phyloP scores from a whole-genome alignment of 1,140 invertebrate genomes.

The Mesaphorura yosii region DNA sequence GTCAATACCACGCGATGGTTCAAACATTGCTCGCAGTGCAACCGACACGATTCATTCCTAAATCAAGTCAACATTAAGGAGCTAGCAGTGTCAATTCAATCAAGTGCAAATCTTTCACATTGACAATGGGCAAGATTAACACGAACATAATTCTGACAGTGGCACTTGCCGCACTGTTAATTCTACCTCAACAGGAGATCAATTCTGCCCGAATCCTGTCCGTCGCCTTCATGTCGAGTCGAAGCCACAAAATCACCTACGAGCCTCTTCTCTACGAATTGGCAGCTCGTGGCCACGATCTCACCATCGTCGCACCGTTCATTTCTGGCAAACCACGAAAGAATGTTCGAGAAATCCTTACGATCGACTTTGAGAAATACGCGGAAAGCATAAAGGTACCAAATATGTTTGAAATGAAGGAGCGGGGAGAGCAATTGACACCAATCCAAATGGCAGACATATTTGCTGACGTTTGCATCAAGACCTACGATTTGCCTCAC shows the following conservation, averaged over 20 bases:
- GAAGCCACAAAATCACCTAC: constrained; percentile 12
- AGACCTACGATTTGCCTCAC: background rate
- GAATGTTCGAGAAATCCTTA: constrained; percentile 8
- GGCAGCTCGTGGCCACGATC: constrained; percentile 30
- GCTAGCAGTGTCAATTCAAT: no score
- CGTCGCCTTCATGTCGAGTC: background rate
- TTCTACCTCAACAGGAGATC: no score
- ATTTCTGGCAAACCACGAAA: constrained; percentile 34
- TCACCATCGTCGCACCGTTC: constrained; percentile 34
- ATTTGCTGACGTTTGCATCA: background rate
- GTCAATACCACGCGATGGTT: no score
- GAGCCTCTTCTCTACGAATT: constrained; percentile 25
- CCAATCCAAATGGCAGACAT: background rate
- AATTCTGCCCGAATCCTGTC: constrained; percentile 6
- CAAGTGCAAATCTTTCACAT: no score
- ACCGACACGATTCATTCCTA: no score
- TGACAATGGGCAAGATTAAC: no score
- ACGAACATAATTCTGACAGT: no score
- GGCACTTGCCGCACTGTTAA: no score
- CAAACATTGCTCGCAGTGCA: no score
- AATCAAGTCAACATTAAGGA: no score
- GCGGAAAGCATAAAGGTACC: background rate
- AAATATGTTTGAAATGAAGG: constrained; percentile 1
- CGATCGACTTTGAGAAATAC: constrained; percentile 1
- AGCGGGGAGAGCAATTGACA: background rate